Conservation (phyloP, 1,140 invertebrate species). For the Parasteatoda tepidariorum region DNA sequence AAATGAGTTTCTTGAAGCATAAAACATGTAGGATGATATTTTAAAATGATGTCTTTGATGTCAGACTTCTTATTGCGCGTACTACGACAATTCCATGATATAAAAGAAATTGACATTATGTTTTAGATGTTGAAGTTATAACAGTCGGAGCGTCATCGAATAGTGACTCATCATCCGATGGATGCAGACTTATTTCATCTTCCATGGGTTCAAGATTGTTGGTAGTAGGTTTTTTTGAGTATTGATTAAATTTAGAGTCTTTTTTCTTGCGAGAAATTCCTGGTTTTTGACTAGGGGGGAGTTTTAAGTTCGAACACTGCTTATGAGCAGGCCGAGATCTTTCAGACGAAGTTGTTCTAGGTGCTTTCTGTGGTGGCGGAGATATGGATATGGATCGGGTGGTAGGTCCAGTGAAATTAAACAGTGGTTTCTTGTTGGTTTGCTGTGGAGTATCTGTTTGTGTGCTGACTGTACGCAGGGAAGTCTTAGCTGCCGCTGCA, state of each 20-base stretch:
- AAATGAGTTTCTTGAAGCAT: background rate
- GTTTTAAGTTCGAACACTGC: too few relatives aligned
- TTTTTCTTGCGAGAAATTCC: too few relatives aligned
- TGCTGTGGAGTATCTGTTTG: background rate
- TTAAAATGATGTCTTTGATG: background rate
- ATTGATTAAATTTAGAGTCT: too few relatives aligned
- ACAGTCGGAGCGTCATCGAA: background rate
- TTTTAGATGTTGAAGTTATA: background rate
- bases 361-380: background rate
- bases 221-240: too few relatives aligned
- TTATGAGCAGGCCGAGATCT: too few relatives aligned
- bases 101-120: background rate
- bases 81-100: background rate
- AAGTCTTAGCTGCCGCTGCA: background rate
- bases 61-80: background rate
- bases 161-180: background rate
- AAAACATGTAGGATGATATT: background rate
- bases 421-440: background rate
- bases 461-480: background rate
- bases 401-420: background rate
- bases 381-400: background rate
- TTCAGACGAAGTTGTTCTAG: too few relatives aligned
- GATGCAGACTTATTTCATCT: background rate
- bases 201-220: too few relatives aligned
- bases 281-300: too few relatives aligned